Evolutionary conservation across 2,888 invertebrate species (phyloP), one percentile per base, ranked within the genome.

Genomic region (Chymomyza caudatula): DNA sequence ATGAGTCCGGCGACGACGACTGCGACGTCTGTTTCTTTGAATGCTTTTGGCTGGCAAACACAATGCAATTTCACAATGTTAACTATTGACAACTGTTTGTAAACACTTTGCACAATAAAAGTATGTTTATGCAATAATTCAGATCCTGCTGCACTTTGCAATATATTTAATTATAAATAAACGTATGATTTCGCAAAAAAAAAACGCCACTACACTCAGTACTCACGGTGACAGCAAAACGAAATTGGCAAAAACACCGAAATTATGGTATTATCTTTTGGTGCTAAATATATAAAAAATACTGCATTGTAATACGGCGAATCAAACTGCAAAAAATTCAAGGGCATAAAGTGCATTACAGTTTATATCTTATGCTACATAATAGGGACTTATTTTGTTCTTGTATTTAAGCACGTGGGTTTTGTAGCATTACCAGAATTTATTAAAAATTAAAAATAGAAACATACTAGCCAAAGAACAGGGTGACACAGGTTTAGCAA

Each of bases 51-150:
- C 29, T 69, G 58, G 43, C 67, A 52, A 53, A 52, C 29, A 52
- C 67, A 59, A 51, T 73, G 42, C 47, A 57, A 15, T 37, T 53
- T 49, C 53, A 20, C 25, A 65, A 25, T 29, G 49, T 66, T 29
- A 42, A 20, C 57, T 47, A 49, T 37, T 49, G 29, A 59, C 51
- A 43, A 43, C 29, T 54, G 65, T 64, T 63, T 60, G 60, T 43
- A 69, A 60, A 61, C 66, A 75, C 59, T 72, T 73, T 63, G 64
- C 65, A 69, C 63, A 47, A 56, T 58, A 43, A n/a, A 58, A 62
- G 58, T 43, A 43, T 17, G 58, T 63, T 11, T 53, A 53, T 63
- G 6, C 15, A 65, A 54, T 11, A 58, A 56, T 55, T 37, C 43
- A 42, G 23, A 60, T 55, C 11, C 29, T 1, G 8, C 8, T 11